Evolutionary conservation across 2,797 vertebrate genomes (phyloP).

Genomic region (Rhynchotus rufescens): DNA sequence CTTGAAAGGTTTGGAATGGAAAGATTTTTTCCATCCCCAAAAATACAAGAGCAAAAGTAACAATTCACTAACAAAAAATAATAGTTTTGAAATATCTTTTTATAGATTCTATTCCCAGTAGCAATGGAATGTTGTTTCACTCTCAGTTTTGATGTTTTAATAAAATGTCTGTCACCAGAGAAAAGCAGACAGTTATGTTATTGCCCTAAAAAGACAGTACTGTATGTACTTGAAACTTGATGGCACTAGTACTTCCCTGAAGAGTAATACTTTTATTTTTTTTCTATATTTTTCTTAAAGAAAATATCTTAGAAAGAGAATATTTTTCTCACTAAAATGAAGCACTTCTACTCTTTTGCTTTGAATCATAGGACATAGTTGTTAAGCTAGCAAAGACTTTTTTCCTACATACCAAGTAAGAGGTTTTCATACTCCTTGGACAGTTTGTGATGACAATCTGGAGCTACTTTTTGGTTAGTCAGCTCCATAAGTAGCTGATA

Average conservation of each 20-base stretch:
- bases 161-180: neutral
- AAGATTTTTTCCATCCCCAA: neutral
- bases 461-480: neutral
- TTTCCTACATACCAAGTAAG: neutral
- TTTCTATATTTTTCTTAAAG: neutral
- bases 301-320: neutral
- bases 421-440: neutral
- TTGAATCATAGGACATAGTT: neutral
- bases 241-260: neutral
- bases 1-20: neutral
- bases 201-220: neutral
- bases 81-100: conserved; percentile 10
- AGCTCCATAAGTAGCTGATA: neutral
- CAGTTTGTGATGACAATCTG: neutral
- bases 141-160: neutral
- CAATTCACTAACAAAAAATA: conserved; percentile 7
- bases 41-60: conserved; percentile 19
- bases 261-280: neutral
- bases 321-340: neutral
- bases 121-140: neutral
- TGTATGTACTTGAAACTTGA: neutral
- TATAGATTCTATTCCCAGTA: conserved; percentile 3
- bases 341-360: neutral
- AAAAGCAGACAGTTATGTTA: neutral
- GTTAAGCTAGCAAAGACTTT: neutral